Evolutionary conservation across 2,888 invertebrate genomes (phyloP).

Genomic region (Ptychoptera contaminata): DNA sequence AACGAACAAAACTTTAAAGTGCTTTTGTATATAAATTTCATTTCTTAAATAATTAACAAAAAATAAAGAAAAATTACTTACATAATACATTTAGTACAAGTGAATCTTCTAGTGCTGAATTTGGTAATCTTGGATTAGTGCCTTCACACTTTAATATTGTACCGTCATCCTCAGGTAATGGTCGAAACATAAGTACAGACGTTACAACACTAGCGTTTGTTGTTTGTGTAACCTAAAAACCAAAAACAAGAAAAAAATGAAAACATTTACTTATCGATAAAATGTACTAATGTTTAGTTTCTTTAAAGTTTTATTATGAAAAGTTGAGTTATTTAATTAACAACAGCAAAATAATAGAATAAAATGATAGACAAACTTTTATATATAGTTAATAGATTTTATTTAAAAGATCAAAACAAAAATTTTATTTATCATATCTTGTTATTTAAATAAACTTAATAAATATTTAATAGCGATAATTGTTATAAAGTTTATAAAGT

Average conservation of each 20-base stretch:
- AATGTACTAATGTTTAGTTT: too few relatives aligned
- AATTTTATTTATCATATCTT: too few relatives aligned
- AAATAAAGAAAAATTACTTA: constrained; percentile 39
- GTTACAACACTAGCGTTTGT: constrained; percentile 56
- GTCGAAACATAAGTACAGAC: constrained; percentile 65
- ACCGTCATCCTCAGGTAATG: constrained; percentile 71
- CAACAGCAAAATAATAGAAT: too few relatives aligned
- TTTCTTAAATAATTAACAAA: neutral
- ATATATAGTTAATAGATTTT: too few relatives aligned
- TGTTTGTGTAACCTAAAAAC: constrained; percentile 40
- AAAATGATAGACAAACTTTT: too few relatives aligned
- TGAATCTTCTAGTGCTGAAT: constrained; percentile 62
- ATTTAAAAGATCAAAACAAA: too few relatives aligned
- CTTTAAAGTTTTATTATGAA: too few relatives aligned
- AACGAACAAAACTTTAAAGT: neutral
- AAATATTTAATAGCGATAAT: too few relatives aligned
- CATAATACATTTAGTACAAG: constrained; percentile 76
- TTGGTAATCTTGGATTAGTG: constrained; percentile 63
- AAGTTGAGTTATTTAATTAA: too few relatives aligned
- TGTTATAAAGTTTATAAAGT: too few relatives aligned
- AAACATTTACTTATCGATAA: too few relatives aligned
- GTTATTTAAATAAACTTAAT: too few relatives aligned
- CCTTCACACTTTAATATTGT: constrained; percentile 72
- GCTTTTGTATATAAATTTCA: neutral
- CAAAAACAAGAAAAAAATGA: constrained; percentile 1